Evolutionary conservation across 1,140 invertebrate species (phyloP).

Genomic region (Papilio dardanus): DNA sequence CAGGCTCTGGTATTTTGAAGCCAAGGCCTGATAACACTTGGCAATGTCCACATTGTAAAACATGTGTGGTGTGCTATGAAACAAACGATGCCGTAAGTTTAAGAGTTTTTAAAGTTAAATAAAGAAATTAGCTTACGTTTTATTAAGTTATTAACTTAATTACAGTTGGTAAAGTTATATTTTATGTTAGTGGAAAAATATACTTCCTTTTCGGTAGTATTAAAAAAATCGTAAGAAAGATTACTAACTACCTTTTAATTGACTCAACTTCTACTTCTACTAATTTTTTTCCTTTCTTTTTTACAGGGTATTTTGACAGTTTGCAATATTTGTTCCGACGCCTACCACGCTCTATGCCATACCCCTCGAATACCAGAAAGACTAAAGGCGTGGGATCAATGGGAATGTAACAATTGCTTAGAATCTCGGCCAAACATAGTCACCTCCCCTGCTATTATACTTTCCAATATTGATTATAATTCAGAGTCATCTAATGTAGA

Average conservation of each 20-base stretch:
- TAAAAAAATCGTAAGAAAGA: too few species aligned
- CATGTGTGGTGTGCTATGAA: slow-evolving; percentile 87
- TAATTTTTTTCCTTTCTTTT: slow-evolving; percentile 34
- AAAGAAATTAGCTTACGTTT: background rate
- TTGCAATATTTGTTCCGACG: slow-evolving; percentile 91
- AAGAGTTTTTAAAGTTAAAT: slow-evolving; percentile 38
- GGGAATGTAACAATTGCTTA: slow-evolving; percentile 84
- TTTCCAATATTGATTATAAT: slow-evolving; percentile 58
- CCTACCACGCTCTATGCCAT: slow-evolving; percentile 91
- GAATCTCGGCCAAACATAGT: slow-evolving; percentile 70
- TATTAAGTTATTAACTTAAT: background rate
- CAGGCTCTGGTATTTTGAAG: slow-evolving; percentile 85
- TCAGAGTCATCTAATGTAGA: slow-evolving; percentile 57
- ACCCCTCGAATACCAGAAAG: slow-evolving; percentile 84
- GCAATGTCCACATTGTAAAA: slow-evolving; percentile 89
- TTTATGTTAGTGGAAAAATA: background rate
- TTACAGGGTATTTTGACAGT: slow-evolving; percentile 87
- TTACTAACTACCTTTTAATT: too few species aligned
- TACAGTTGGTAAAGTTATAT: background rate
- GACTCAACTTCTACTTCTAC: too few species aligned
- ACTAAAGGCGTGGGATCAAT: slow-evolving; percentile 82
- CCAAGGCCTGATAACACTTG: slow-evolving; percentile 86
- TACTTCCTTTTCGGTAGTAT: background rate
- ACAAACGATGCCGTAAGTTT: slow-evolving; percentile 87
- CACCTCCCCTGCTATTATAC: slow-evolving; percentile 65